These are phyloP conservation scores for Vanessa tameamea DNA, from an alignment of 1,140 invertebrate genomes.

Conservation along the genomic window DNA sequence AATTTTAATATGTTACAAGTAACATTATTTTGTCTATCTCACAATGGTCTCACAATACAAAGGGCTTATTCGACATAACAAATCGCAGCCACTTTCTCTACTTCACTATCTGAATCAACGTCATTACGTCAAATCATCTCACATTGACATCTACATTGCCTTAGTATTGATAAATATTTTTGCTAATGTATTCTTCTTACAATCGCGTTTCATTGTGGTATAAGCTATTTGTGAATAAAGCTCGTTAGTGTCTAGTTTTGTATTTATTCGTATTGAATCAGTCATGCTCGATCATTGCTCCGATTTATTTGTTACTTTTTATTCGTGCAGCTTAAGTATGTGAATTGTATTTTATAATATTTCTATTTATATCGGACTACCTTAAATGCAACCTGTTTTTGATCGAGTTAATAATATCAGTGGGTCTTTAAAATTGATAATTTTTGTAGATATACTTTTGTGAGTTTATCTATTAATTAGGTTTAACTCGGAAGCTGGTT, in stretches of 20 bases:
- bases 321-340: neutral
- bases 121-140: slow-evolving; percentile 27
- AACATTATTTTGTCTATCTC: neutral
- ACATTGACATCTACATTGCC: slow-evolving; percentile 26
- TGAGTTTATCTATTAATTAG: too few species aligned
- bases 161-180: slow-evolving; percentile 39
- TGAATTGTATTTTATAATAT: neutral
- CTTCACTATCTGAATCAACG: slow-evolving; percentile 30
- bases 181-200: slow-evolving; percentile 28
- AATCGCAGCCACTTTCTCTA: slow-evolving; percentile 45
- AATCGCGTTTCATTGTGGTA: slow-evolving; percentile 59
- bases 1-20: neutral
- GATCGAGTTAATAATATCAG: neutral
- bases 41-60: neutral
- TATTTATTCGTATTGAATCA: slow-evolving; percentile 58
- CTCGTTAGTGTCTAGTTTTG: slow-evolving; percentile 66
- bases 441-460: too few species aligned
- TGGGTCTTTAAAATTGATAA: neutral
- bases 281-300: slow-evolving; percentile 62
- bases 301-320: slow-evolving; percentile 50
- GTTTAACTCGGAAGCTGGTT: neutral
- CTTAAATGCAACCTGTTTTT: neutral
- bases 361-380: slow-evolving; percentile 4
- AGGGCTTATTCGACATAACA: slow-evolving; percentile 33
- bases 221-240: slow-evolving; percentile 55